Percentiles rank a stretch among this genome's conserved stretches.
These are phyloP conservation scores for Elysia crispata DNA, from an alignment of 2,888 invertebrate species.

Conservation along the genomic window DNA sequence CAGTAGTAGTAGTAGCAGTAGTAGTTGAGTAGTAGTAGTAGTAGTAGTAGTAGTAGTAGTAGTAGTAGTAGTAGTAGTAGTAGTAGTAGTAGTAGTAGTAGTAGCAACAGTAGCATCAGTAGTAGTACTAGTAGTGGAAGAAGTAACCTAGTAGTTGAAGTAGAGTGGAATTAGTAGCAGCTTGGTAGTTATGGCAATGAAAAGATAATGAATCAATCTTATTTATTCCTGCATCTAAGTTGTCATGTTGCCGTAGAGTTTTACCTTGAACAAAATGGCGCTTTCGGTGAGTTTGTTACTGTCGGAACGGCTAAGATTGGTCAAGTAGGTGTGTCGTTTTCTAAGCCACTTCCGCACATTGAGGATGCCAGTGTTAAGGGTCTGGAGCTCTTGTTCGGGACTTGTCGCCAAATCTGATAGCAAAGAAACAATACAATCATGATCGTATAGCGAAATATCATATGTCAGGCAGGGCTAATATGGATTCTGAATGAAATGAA, in stretches of 20 bases:
- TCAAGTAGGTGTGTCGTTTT: constrained; percentile 45
- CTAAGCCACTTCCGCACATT: constrained; percentile 52
- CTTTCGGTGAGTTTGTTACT: constrained; percentile 6
- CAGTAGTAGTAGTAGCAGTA: no score
- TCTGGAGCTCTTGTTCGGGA: constrained; percentile 50
- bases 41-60: neutral
- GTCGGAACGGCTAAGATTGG: neutral
- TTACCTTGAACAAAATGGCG: constrained; percentile 17
- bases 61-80: no score
- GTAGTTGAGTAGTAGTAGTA: no score
- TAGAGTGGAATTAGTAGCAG: no score
- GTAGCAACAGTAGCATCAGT: no score
- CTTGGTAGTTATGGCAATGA: no score
- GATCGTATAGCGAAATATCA: neutral
- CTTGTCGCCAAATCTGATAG: constrained; percentile 47
- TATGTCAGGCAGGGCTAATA: no score
- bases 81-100: neutral
- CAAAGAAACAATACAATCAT: neutral
- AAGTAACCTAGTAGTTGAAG: no score
- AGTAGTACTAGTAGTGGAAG: no score
- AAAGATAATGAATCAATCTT: no score
- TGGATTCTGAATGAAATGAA: no score
- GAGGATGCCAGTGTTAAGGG: constrained; percentile 50
- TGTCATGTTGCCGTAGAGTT: neutral
- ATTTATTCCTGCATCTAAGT: no score